Percentiles rank a stretch among this genome's conserved stretches.
Conservation (phyloP, 2,888 invertebrate species). For the Myopa tessellatipennis region DNA sequence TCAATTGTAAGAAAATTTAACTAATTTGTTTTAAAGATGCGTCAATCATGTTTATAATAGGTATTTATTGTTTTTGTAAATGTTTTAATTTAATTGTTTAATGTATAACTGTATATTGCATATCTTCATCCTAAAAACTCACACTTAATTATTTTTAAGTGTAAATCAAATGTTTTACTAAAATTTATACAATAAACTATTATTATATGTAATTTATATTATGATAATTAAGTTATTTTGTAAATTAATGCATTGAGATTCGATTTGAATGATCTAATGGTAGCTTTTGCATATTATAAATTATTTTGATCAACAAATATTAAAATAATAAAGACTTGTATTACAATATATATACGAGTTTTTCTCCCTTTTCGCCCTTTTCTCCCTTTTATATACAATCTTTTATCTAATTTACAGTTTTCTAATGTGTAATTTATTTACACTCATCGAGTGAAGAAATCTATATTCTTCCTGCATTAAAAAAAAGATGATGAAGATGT, state of each 20-base stretch:
- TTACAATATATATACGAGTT: background rate
- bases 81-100: conserved; percentile 19
- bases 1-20: conserved; percentile 1
- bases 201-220: conserved; percentile 4
- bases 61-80: conserved; percentile 16
- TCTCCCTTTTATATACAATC: too few relatives aligned
- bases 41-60: background rate
- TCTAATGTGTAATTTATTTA: too few relatives aligned
- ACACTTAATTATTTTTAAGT: background rate
- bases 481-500: too few relatives aligned
- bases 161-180: background rate
- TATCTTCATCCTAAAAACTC: background rate
- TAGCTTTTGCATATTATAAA: conserved; percentile 10
- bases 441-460: too few relatives aligned
- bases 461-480: too few relatives aligned
- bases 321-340: conserved; percentile 43
- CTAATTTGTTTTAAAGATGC: background rate
- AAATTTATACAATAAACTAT: background rate
- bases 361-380: too few relatives aligned
- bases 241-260: conserved; percentile 21
- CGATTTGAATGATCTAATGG: background rate
- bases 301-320: conserved; percentile 25
- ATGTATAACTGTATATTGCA: conserved; percentile 10
- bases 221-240: conserved; percentile 23
- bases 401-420: too few relatives aligned